These are phyloP conservation scores for Formicarius rufipectus DNA, from an alignment of 2,113 vertebrate species.

Conservation along the genomic window DNA sequence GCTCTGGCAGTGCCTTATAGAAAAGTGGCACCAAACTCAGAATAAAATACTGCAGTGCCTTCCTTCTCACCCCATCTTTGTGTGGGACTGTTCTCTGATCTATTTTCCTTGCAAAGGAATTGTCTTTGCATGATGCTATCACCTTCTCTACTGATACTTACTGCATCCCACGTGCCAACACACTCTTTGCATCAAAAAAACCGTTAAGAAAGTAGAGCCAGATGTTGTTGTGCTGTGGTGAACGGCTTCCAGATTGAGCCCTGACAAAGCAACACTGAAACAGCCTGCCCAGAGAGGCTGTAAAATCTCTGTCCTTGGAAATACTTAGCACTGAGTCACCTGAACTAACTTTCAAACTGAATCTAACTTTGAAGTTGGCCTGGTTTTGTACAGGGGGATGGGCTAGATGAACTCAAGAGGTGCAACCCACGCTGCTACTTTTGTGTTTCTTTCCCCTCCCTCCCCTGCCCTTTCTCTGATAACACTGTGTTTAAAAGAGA, in stretches of 20 bases:
- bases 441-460: neutral
- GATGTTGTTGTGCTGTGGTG: slow-evolving; percentile 2
- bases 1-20: neutral
- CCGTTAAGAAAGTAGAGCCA: neutral
- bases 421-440: neutral
- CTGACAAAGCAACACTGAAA: neutral
- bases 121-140: neutral
- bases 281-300: neutral
- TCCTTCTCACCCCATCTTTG: neutral
- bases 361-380: neutral
- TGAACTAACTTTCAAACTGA: neutral
- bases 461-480: rapidly evolving
- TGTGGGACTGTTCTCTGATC: neutral
- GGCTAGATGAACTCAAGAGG: neutral
- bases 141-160: neutral
- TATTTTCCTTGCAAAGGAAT: neutral
- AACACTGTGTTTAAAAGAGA: neutral
- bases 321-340: neutral
- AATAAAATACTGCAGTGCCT: neutral
- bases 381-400: neutral
- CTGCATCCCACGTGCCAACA: neutral
- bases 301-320: neutral
- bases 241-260: neutral
- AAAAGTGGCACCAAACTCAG: neutral
- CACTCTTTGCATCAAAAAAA: neutral